Base-by-base conservation (phyloP, 2,797 vertebrate species). In the Aratinga solstitialis region DNA sequence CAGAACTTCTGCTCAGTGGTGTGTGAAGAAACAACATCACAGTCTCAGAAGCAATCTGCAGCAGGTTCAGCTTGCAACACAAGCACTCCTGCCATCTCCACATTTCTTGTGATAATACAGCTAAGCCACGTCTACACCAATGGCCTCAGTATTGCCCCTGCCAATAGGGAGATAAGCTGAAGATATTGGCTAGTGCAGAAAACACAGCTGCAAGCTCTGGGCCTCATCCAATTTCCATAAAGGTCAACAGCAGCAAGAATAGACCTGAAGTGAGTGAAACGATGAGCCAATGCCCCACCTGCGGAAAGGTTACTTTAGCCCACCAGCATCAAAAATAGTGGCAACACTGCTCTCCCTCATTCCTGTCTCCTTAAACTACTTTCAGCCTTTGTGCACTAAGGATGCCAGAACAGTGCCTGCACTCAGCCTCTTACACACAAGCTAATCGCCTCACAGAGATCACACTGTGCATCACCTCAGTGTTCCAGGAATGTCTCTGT, bases 401-500 rank as follows among this genome's bases (percentile, higher is more conserved):
- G 40, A 5, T 10, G 40, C n/a, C 71, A 30, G 24, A 36, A 23
- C 4, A 4, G 18, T 4, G 38, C 22, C 45, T 16, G 8, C 30
- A 4, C 2, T 59, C 38, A 40, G 72, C 63, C 1, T 9, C 74
- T 72, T 7, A 26, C 45, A 68, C 5, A 4, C 0, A 0, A 2
- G 2, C 34, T 40, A n/a, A 80, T 34, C 4, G 0, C 75, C 56
- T 51, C 3, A 40, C 9, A 5, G 66, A 51, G 81, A 30, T 48
- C 5, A n/a, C 5, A 9, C 36, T 22, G 47, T 36, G 11, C 45
- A 32, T 43, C 47, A n/a, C 26, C 30, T 32, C 50, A 1, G 11
- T 2, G 47, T 23, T 13, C 78, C 71, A 27, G 32, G 6, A 34
- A 3, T 0, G 11, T 10, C 56, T 32, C 40, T 30, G 23, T 56